Conservation (phyloP, 2,888 invertebrate genomes). For the Listrodromus nycthemerus region DNA sequence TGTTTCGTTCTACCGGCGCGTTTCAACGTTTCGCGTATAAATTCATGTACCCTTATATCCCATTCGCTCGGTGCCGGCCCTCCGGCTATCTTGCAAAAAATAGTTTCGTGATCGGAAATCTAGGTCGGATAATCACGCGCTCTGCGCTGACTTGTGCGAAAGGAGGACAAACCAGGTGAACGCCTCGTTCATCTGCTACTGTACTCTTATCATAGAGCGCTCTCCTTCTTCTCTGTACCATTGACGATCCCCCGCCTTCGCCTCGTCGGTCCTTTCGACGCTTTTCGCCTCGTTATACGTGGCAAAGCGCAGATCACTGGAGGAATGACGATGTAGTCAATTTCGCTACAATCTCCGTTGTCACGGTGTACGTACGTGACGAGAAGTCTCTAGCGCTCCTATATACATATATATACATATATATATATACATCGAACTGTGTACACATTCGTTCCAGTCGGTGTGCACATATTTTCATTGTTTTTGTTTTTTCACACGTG, state of each 20-base stretch:
- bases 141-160: conserved; percentile 31
- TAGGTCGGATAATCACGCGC: conserved; percentile 67
- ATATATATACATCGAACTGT: conserved; percentile 22
- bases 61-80: conserved; percentile 42
- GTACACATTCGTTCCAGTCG: conserved; percentile 10
- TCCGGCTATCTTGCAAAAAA: conserved; percentile 57
- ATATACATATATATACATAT: no score
- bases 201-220: not conserved
- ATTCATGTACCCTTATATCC: conserved; percentile 65
- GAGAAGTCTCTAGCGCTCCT: not conserved
- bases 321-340: conserved; percentile 60
- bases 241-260: conserved; percentile 4
- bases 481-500: conserved; percentile 3
- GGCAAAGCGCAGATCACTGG: conserved; percentile 42
- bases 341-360: conserved; percentile 61
- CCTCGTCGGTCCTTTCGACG: not conserved
- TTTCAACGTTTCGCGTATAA: conserved; percentile 64
- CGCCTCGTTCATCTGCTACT: conserved; percentile 20
- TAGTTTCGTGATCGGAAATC: conserved; percentile 67
- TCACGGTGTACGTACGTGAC: conserved; percentile 48
- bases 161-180: conserved; percentile 51
- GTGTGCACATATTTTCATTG: not conserved
- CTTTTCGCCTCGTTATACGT: conserved; percentile 26
- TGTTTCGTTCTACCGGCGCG: conserved; percentile 17
- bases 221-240: conserved; percentile 19